phyloP scores from a whole-genome alignment of 2,113 vertebrate genomes.

The Pontoporia blainvillei region DNA sequence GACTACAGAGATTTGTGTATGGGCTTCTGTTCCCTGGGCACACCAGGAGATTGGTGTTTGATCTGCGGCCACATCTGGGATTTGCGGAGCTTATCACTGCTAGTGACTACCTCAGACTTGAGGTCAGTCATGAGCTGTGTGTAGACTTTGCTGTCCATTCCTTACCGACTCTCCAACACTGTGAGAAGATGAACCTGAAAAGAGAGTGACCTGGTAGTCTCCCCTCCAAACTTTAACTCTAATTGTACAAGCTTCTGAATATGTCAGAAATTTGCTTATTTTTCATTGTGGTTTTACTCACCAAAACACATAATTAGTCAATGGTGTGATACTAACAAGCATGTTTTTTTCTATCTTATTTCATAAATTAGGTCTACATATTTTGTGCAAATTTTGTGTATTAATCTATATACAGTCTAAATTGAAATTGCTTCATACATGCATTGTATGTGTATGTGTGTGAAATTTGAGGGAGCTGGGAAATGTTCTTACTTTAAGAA shows the following conservation, averaged over 20 bases:
- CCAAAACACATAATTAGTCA: not conserved
- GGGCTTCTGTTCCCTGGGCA: not conserved
- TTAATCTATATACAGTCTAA: not conserved
- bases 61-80: constrained; percentile 37
- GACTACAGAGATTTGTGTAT: constrained; percentile 42
- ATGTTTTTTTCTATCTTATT: not conserved
- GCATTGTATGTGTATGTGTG: not conserved
- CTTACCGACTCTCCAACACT: not conserved
- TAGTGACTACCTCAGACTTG: not conserved
- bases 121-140: not conserved
- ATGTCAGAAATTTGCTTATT: not conserved
- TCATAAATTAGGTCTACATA: not conserved
- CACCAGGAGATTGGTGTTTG: not conserved
- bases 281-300: not conserved
- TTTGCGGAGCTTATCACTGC: constrained; percentile 25
- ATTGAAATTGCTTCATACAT: not conserved
- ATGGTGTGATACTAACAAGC: not conserved
- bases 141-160: not conserved
- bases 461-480: not conserved
- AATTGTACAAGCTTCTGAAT: not conserved
- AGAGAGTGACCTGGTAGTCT: not conserved
- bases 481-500: not conserved
- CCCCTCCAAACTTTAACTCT: constrained; percentile 1
- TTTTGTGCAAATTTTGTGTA: not conserved
- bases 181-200: not conserved